Base-by-base conservation (phyloP, 1,140 invertebrate genomes). In the Bombus impatiens region DNA sequence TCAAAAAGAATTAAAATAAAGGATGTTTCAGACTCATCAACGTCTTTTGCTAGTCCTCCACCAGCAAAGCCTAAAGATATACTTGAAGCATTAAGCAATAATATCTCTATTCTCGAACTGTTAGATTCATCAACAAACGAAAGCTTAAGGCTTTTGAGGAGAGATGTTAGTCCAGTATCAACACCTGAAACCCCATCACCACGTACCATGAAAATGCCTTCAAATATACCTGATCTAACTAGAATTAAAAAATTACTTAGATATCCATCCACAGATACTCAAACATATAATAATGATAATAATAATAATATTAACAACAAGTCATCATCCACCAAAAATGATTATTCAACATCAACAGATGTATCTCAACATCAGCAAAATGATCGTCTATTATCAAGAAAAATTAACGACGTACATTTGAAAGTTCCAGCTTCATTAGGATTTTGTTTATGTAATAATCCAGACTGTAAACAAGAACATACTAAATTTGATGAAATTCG, bases 101-200 rank as follows among this genome's bases (percentile, higher is more conserved):
- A 91, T 44, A 91, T 89, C 5, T 92, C 94, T 15, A 92, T 95
- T 57, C 81, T 94, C 0, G 94, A 95, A 37, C 86, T 95, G 47
- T 82, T 95, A 0, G 93, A 95, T 76, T 92, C 91, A 0, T 91
- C 94, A 1, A 79, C 65, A 13, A 87, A 87, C 2, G 92, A 93
- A 9, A 87, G 81, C 25, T 40, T 87, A 10, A 90, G 57, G 40
- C 78, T 13, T 65, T 75, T 85, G 15, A 78, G 70, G 70, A 80
- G 18, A 25, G 75, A 92, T 18, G 76, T 94, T 1, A 95, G 93
- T 87, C 94, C 94, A 0, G 94, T 95, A 0, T 95, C 94, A 0
- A 94, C 95, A 3, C 95, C 95, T 4, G 94, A 94, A 88, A 95
- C 94, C 10, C 95, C 94, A 6, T 95, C 94, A 0, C 94, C 94